Evolutionary conservation across 2,888 invertebrate genomes (phyloP).

Genomic region (Ophion ellenae): DNA sequence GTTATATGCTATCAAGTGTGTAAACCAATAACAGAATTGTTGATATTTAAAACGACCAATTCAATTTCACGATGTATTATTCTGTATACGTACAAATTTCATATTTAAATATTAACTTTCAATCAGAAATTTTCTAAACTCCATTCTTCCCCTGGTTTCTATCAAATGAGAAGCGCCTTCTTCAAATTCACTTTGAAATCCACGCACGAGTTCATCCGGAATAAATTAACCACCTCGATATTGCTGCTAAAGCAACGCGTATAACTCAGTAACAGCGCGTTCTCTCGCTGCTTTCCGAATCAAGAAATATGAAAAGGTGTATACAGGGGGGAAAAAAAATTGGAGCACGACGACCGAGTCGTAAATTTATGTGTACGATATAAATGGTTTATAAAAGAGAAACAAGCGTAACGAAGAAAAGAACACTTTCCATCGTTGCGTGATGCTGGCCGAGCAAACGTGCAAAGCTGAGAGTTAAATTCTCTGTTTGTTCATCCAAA

Average conservation of each 20-base stretch:
- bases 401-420: slow-evolving; percentile 58
- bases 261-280: slow-evolving; percentile 21
- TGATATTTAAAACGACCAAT: too few species aligned
- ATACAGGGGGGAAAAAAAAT: slow-evolving; percentile 39
- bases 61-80: not conserved
- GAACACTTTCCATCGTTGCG: slow-evolving; percentile 63
- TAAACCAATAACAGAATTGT: too few species aligned
- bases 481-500: slow-evolving; percentile 56
- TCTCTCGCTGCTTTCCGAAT: slow-evolving; percentile 15
- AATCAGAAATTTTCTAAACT: slow-evolving; percentile 14
- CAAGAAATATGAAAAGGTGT: slow-evolving; percentile 19
- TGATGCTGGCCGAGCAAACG: slow-evolving; percentile 43
- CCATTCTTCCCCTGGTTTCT: not conserved
- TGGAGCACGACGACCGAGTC: slow-evolving; percentile 60
- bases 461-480: slow-evolving; percentile 43
- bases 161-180: not conserved
- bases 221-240: slow-evolving; percentile 41
- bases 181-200: slow-evolving; percentile 16
- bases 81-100: not conserved
- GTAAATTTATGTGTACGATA: slow-evolving; percentile 45
- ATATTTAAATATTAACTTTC: not conserved
- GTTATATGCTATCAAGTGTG: too few species aligned
- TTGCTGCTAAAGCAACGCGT: slow-evolving; percentile 21
- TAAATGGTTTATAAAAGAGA: slow-evolving; percentile 50
- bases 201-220: slow-evolving; percentile 28